These are phyloP conservation scores for Nicator chloris DNA, from an alignment of 2,113 vertebrate species.

Conservation along the genomic window DNA sequence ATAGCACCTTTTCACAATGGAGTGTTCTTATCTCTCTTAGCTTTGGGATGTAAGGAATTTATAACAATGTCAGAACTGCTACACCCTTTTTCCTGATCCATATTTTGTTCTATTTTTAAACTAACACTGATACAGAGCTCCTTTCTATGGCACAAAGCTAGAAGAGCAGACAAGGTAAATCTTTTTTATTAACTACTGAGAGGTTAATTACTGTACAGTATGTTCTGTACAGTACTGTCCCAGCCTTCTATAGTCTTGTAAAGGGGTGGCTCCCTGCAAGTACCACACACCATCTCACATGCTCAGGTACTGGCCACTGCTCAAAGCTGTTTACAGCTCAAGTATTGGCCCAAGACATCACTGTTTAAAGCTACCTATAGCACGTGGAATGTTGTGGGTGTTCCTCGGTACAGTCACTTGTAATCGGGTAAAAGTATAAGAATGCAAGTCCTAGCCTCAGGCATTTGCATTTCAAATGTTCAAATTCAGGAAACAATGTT, in stretches of 20 bases:
- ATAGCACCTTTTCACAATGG: not conserved
- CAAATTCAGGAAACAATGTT: not conserved
- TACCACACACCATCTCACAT: not conserved
- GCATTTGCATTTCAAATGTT: not conserved
- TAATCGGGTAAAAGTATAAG: not conserved
- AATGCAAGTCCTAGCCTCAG: constrained; percentile 5
- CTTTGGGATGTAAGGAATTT: not conserved
- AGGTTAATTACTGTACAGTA: not conserved
- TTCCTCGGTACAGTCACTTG: not conserved
- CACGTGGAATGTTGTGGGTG: constrained; percentile 24
- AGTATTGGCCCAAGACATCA: not conserved
- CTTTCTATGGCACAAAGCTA: not conserved
- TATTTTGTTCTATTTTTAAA: not conserved
- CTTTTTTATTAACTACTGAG: not conserved
- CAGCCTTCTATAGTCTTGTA: not conserved
- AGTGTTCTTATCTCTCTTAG: not conserved
- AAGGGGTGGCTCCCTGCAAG: not conserved
- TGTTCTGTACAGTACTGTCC: not conserved
- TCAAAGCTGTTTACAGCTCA: not conserved
- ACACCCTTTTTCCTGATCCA: not conserved
- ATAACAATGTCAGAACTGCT: not conserved
- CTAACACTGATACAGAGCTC: not conserved
- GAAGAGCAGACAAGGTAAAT: not conserved
- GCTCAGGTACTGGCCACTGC: not conserved
- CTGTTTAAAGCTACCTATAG: not conserved